A percentile compares a stretch with the other conserved stretches of the same genome.
phyloP scores from a whole-genome alignment of 2,797 vertebrate species.

The Brachyalestes nurse region DNA sequence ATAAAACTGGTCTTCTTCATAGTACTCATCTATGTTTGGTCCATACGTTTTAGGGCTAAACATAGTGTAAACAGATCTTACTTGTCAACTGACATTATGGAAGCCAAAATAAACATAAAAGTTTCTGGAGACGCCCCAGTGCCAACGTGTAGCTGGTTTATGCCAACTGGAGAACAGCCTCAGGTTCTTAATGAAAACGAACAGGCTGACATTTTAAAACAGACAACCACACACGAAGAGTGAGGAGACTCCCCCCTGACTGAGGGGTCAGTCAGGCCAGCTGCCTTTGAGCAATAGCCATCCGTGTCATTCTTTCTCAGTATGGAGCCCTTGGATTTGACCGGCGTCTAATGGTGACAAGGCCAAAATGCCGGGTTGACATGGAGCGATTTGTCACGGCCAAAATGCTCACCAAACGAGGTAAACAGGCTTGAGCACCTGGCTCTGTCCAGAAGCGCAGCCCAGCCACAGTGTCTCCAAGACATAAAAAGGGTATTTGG shows the following conservation, averaged over 20 bases:
- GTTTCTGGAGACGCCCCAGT: neutral
- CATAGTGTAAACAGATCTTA: neutral
- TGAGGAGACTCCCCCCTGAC: constrained; percentile 35
- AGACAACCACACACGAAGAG: constrained; percentile 53
- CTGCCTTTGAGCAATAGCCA: constrained; percentile 45
- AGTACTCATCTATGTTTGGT: too few species aligned
- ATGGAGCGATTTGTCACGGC: constrained; percentile 44
- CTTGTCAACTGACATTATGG: neutral
- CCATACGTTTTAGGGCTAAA: neutral
- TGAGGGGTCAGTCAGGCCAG: constrained; percentile 25
- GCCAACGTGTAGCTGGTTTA: neutral
- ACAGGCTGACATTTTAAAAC: constrained; percentile 23
- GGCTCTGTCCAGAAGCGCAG: neutral
- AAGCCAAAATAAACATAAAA: neutral
- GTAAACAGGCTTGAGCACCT: constrained; percentile 39
- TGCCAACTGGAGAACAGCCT: constrained; percentile 27
- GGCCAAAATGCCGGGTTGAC: constrained; percentile 34
- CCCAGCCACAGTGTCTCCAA: constrained; percentile 43
- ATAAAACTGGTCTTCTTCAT: too few species aligned
- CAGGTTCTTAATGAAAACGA: constrained; percentile 32
- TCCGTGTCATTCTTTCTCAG: constrained; percentile 9
- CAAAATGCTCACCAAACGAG: constrained; percentile 4
- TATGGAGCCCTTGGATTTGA: constrained; percentile 33
- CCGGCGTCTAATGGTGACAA: constrained; percentile 46
- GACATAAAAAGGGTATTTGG: neutral